Conservation (phyloP, 2,888 invertebrate species). For the Polyploca ridens region DNA sequence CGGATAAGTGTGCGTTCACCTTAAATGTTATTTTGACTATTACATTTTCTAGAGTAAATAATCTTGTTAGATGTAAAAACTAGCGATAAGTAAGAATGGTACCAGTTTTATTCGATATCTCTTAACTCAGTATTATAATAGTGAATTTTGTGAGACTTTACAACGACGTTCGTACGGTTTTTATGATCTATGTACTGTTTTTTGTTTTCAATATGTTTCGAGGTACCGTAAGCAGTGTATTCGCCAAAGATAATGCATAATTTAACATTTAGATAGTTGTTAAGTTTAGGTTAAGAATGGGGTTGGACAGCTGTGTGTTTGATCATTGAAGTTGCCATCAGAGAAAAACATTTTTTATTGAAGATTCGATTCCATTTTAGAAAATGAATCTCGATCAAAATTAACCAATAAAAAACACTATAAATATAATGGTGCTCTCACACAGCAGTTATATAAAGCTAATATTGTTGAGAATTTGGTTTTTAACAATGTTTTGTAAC, state of each 20-base stretch:
- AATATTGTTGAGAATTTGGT: too few species aligned
- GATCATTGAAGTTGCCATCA: conserved; percentile 11
- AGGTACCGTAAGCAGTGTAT: conserved; percentile 79
- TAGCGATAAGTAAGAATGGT: conserved; percentile 60
- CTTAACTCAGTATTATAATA: conserved; percentile 73
- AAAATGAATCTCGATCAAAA: not conserved
- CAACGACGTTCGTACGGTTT: conserved; percentile 77
- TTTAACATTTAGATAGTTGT: conserved; percentile 60
- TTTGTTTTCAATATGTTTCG: conserved; percentile 50
- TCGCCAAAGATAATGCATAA: conserved; percentile 84
- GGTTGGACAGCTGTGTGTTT: conserved; percentile 41
- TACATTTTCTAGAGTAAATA: conserved; percentile 42
- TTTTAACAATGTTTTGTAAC: too few species aligned
- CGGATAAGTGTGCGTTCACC: too few species aligned
- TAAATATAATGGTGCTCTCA: too few species aligned
- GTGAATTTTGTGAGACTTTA: conserved; percentile 79
- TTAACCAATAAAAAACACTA: too few species aligned
- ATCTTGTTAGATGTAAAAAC: conserved; percentile 55
- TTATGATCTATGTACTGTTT: conserved; percentile 42
- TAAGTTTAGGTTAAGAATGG: conserved; percentile 45
- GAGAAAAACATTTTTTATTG: not conserved
- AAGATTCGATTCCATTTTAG: not conserved
- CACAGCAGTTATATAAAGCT: too few species aligned
- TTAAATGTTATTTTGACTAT: conserved; percentile 42
- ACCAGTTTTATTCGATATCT: conserved; percentile 64